Percentiles rank a stretch among this genome's conserved stretches.
These are phyloP conservation scores for Elgaria multicarinata DNA, from an alignment of 2,113 vertebrate species.

Conservation along the genomic window DNA sequence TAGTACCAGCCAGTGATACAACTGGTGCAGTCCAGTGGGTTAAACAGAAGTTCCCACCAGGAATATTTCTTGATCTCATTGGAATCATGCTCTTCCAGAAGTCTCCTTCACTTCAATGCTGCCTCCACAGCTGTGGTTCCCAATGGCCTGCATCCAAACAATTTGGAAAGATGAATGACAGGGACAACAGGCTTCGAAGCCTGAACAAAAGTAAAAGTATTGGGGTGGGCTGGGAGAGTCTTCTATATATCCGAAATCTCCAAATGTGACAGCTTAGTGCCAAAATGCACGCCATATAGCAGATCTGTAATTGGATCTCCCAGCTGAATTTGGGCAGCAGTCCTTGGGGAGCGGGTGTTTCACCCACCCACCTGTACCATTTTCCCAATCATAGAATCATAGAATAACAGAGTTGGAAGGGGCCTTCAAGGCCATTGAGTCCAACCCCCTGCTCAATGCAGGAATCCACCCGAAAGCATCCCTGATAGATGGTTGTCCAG, in stretches of 20 bases:
- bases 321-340: neutral
- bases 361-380: too few species aligned
- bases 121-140: neutral
- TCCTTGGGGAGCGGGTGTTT: neutral
- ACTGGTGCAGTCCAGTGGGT: neutral
- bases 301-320: neutral
- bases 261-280: neutral
- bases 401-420: too few species aligned
- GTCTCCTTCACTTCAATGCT: neutral
- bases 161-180: conserved; percentile 2
- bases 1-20: neutral
- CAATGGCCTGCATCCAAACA: neutral
- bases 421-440: too few species aligned
- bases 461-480: too few species aligned
- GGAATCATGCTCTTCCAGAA: neutral
- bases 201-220: neutral
- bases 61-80: neutral
- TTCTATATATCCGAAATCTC: neutral
- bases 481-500: too few species aligned
- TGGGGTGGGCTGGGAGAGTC: neutral
- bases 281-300: neutral
- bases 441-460: too few species aligned
- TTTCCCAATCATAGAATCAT: neutral
- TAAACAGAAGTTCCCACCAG: neutral
- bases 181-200: neutral